phyloP scores from a whole-genome alignment of 1,140 invertebrate species.

The Calycopis cecrops region DNA sequence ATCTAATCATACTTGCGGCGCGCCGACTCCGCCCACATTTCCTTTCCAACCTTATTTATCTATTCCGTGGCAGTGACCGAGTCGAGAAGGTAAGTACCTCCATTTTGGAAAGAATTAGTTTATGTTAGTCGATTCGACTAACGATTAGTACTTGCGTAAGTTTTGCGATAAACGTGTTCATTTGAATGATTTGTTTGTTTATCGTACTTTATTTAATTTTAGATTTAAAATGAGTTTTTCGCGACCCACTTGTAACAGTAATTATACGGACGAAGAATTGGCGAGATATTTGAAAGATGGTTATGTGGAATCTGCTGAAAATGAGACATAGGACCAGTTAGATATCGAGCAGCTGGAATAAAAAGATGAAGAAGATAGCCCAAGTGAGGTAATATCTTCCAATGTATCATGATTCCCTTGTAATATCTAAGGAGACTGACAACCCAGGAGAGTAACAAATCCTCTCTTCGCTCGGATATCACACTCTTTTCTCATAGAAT shows the following conservation, averaged over 20 bases:
- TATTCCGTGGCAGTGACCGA: too few relatives aligned
- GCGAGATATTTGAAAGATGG: neutral
- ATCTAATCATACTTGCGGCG: too few relatives aligned
- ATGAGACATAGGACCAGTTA: constrained; percentile 1
- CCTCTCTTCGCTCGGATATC: neutral
- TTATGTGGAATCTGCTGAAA: neutral
- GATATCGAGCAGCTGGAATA: neutral
- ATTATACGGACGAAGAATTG: neutral
- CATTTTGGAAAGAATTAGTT: constrained; percentile 5
- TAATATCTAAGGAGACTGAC: neutral
- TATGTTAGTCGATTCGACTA: constrained; percentile 1
- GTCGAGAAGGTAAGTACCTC: neutral
- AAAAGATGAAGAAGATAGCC: constrained; percentile 4
- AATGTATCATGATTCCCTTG: neutral
- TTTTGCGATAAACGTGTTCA: constrained; percentile 2
- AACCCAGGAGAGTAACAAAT: neutral
- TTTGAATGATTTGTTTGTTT: constrained; percentile 1
- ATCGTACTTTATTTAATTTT: constrained; percentile 1
- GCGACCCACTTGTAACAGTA: neutral
- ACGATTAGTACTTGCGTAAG: constrained; percentile 4
- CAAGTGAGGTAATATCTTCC: neutral
- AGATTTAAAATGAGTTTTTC: neutral
- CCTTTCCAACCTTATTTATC: too few relatives aligned
- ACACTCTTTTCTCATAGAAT: neutral
- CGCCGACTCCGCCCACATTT: too few relatives aligned